Conservation (phyloP, 92 coral and sea anemone genomes). For the Hydrozoanthus gracilis region DNA sequence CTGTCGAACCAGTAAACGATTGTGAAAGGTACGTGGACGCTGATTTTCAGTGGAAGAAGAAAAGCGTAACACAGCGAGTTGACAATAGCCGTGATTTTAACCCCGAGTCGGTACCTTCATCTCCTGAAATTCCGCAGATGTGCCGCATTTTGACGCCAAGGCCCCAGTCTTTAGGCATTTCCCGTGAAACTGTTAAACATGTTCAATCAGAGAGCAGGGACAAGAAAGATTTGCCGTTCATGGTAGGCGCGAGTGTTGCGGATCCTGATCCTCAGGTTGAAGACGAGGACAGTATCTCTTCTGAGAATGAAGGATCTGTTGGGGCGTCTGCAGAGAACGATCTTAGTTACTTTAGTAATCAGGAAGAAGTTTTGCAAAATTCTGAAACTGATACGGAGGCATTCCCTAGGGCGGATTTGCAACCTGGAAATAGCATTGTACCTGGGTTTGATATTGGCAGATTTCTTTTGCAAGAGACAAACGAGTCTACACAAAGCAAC, state of each 20-base stretch:
- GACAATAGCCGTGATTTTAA: background rate
- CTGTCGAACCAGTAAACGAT: background rate
- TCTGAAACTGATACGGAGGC: background rate
- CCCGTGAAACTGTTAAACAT: slow-evolving; percentile 1
- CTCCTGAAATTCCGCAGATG: background rate
- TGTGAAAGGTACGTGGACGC: slow-evolving; percentile 24
- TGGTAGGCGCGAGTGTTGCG: background rate
- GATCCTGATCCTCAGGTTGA: background rate
- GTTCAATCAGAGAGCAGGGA: slow-evolving; percentile 13
- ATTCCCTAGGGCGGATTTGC: background rate
- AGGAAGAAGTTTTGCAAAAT: background rate
- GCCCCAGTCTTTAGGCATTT: background rate
- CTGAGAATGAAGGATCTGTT: slow-evolving; percentile 1
- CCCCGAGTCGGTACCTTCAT: background rate
- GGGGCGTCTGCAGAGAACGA: slow-evolving; percentile 7
- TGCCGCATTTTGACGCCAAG: background rate
- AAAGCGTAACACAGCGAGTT: background rate
- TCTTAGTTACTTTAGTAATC: background rate
- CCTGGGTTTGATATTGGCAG: slow-evolving; percentile 18
- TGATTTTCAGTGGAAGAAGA: background rate
- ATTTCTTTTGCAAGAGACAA: slow-evolving; percentile 5
- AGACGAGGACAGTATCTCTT: background rate
- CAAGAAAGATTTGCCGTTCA: background rate
- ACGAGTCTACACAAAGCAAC: background rate
- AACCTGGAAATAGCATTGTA: slow-evolving; percentile 8